phyloP scores from a whole-genome alignment of 1,140 invertebrate genomes.

The Meloidogyne floridensis region DNA sequence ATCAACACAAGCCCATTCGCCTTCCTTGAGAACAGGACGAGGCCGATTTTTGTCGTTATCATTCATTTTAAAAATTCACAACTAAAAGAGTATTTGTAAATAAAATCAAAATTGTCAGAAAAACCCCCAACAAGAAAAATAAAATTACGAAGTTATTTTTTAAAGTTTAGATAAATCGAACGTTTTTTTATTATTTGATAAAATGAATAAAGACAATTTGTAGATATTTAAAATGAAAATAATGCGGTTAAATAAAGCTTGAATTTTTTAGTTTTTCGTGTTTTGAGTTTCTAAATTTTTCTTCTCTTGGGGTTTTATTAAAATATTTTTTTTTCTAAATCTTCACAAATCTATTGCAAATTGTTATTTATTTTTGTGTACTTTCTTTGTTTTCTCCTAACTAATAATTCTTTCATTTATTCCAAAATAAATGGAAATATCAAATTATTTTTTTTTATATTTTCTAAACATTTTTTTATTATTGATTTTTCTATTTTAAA shows the following conservation, averaged over 20 bases:
- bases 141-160: not conserved
- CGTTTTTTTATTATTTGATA: not conserved
- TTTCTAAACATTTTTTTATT: too few species aligned
- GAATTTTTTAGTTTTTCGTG: not conserved
- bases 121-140: not conserved
- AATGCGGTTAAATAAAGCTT: not conserved
- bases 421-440: too few species aligned
- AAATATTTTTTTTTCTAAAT: not conserved
- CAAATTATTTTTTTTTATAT: too few species aligned
- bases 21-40: slow-evolving; percentile 48
- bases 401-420: too few species aligned
- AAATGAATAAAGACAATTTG: not conserved
- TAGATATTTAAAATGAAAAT: too few species aligned
- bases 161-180: not conserved
- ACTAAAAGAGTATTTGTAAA: not conserved
- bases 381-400: too few species aligned
- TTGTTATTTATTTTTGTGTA: too few species aligned
- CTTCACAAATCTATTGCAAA: too few species aligned
- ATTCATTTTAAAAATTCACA: not conserved
- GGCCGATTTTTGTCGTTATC: not conserved
- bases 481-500: too few species aligned
- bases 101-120: too few species aligned
- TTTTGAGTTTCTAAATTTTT: not conserved
- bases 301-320: not conserved
- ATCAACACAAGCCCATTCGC: slow-evolving; percentile 63